Evolutionary conservation across 2,113 vertebrate genomes (phyloP), one percentile per base, ranked within the genome.

Genomic region (Laticauda colubrina): DNA sequence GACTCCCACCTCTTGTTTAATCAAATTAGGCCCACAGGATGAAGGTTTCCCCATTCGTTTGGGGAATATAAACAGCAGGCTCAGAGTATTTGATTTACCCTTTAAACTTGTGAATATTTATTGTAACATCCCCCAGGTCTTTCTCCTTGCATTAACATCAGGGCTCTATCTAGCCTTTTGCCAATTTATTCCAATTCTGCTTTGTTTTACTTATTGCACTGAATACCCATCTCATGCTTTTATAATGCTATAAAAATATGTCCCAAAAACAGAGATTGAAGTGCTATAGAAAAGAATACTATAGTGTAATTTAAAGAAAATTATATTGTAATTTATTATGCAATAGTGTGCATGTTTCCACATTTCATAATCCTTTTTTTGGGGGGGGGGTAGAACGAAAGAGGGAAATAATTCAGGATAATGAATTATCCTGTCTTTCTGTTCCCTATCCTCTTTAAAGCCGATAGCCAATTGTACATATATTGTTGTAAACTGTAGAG

Each of bases 401-500:
- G n/a, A 39, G 5, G 85, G 88, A 56, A 89, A 29, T 4, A 55
- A 54, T 34, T 45, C 57, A 64, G 23, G 75, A 21, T 29, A 89
- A 89, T 24, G 21, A 11, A 10, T 75, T 57, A 45, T 45, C 45
- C 45, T 51, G 39, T 10, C 39, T 51, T 59, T 54, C 24, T 23
- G 4, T 23, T 51, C 29, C 14, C 75, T 57, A 61, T 61, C 21
- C 4, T 54, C n/a, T n/a, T 57, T 53, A 86, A 90, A 93, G 7
- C 23, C 21, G 48, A 7, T 39, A 61, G 18, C 64, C 34, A 86
- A 14, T 39, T 53, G 51, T 59, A 61, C 8, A 94, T 88, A 87
- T 89, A 89, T 87, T 88, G 92, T 95, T 90, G 45, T 48, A 55
- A 91, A 95, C 94, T 75, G 29, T 23, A 92, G 75, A 69, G 87